These are phyloP conservation scores for Plutella xylostella DNA, from an alignment of 2,888 invertebrate genomes.

Conservation along the genomic window DNA sequence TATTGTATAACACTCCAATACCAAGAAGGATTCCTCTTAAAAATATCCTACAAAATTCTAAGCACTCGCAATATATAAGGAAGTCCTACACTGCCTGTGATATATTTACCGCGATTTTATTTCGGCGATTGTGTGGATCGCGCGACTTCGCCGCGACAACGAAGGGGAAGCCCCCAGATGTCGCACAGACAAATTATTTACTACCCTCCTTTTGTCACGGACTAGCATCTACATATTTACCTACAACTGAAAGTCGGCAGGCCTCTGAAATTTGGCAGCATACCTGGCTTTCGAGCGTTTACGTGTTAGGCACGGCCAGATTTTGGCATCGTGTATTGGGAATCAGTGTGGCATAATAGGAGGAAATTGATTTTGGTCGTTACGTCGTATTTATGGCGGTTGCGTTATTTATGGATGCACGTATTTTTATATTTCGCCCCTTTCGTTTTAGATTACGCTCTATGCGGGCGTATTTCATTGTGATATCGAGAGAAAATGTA, in stretches of 20 bases:
- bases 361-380: conserved; percentile 4
- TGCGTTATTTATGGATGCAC: no score
- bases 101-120: no score
- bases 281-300: conserved; percentile 4
- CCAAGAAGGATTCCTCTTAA: no score
- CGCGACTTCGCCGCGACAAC: conserved; percentile 36
- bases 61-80: no score
- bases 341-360: background rate
- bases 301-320: conserved; percentile 4
- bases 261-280: background rate
- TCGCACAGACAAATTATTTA: conserved; percentile 63
- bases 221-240: conserved; percentile 36
- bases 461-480: no score
- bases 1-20: no score
- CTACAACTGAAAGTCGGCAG: conserved; percentile 2
- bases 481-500: no score
- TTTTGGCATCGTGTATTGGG: conserved; percentile 1
- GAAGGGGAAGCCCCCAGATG: conserved; percentile 63
- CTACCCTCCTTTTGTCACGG: conserved; percentile 48
- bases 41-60: no score
- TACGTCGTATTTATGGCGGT: no score
- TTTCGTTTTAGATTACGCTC: no score
- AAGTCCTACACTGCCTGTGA: background rate
- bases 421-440: no score
- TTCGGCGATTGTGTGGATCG: conserved; percentile 35